phyloP scores from a whole-genome alignment of 1,140 invertebrate genomes.

The Aradophagus sp. region DNA sequence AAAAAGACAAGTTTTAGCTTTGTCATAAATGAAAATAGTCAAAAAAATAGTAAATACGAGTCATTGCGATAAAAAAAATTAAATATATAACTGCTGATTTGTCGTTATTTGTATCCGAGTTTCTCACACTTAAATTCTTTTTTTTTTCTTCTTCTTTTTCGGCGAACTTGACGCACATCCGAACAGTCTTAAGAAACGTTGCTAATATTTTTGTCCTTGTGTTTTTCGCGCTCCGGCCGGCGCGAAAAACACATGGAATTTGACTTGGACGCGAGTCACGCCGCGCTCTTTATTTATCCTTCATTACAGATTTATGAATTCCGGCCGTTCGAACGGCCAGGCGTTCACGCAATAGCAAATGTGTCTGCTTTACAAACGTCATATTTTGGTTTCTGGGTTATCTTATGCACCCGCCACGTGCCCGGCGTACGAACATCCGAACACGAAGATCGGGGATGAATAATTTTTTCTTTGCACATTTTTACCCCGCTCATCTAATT shows the following conservation, averaged over 20 bases:
- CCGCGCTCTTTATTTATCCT: conserved; percentile 44
- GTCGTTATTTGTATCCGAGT: no score
- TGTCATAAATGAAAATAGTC: no score
- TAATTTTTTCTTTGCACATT: background rate
- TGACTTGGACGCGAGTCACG: conserved; percentile 40
- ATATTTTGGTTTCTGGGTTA: conserved; percentile 47
- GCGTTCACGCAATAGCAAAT: conserved; percentile 46
- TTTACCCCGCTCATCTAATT: background rate
- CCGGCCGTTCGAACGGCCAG: conserved; percentile 33
- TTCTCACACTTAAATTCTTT: no score
- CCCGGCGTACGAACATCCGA: conserved; percentile 10
- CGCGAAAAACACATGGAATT: conserved; percentile 23
- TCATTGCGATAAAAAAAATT: no score
- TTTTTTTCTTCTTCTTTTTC: no score
- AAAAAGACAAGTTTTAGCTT: no score
- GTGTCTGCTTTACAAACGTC: conserved; percentile 39
- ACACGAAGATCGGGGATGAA: conserved; percentile 19
- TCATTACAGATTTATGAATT: conserved; percentile 56
- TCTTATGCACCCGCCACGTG: conserved; percentile 39
- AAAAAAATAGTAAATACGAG: no score
- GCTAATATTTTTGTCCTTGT: no score
- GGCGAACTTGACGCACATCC: no score
- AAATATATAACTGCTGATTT: no score
- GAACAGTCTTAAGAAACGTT: no score
- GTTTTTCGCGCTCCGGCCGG: conserved; percentile 15